A percentile compares a stretch with the other conserved stretches of the same genome.
Evolutionary conservation across 2,113 vertebrate species (phyloP).

Genomic region (Petrocephalus microphthalmus): DNA sequence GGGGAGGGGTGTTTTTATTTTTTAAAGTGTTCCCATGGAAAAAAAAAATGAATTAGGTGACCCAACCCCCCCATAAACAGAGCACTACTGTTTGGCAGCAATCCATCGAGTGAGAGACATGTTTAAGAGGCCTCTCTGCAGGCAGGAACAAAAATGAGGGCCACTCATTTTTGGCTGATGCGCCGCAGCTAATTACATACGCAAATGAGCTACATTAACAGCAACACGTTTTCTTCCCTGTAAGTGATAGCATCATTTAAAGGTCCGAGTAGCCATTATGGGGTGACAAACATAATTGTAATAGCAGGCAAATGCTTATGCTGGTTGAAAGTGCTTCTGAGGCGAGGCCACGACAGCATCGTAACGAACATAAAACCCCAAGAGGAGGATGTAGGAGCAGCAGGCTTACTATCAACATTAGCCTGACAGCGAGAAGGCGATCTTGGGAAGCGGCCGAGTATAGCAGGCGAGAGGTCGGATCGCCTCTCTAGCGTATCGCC

Average conservation of each 20-base stretch:
- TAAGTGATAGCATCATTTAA: slow-evolving; percentile 1
- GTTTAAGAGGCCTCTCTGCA: slow-evolving; percentile 35
- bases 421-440: not conserved
- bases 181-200: slow-evolving; percentile 15
- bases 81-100: slow-evolving; percentile 42
- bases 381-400: not conserved
- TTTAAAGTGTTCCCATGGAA: slow-evolving; percentile 50
- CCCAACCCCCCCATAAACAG: slow-evolving; percentile 42
- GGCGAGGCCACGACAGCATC: not conserved
- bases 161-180: slow-evolving; percentile 39
- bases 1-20: slow-evolving; percentile 38
- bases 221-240: not conserved
- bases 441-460: not conserved
- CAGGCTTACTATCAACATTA: not conserved
- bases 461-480: slow-evolving; percentile 25
- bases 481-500: slow-evolving; percentile 32
- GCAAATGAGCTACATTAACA: slow-evolving; percentile 21
- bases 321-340: no score
- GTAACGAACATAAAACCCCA: not conserved
- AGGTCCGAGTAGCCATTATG: not conserved
- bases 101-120: slow-evolving; percentile 42
- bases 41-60: slow-evolving; percentile 61
- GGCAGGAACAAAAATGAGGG: slow-evolving; percentile 22
- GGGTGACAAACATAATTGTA: not conserved
- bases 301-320: not conserved